A percentile compares a stretch with the other conserved stretches of the same genome.
phyloP scores from a whole-genome alignment of 2,888 invertebrate genomes.

The Campoletis raptor region DNA sequence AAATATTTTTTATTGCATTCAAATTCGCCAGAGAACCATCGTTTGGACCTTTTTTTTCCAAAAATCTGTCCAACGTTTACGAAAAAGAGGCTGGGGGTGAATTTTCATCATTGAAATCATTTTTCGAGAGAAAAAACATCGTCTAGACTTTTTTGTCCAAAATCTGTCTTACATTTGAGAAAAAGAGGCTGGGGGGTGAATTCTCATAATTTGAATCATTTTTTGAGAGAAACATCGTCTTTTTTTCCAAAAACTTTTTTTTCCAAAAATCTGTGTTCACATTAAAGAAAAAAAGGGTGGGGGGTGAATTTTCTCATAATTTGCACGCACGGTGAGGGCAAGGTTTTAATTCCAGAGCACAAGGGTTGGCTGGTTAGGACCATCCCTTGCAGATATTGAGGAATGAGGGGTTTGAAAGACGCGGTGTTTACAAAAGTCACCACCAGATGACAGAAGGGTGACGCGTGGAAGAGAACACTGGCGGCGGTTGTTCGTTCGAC shows the following conservation, averaged over 20 bases:
- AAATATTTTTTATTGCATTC: not conserved
- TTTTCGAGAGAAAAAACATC: no score
- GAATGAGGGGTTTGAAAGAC: not conserved
- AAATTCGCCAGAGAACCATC: not conserved
- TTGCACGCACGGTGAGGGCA: constrained; percentile 57
- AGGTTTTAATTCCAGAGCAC: not conserved
- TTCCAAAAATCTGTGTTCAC: no score
- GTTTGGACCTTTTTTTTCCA: not conserved
- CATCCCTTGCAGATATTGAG: constrained; percentile 8
- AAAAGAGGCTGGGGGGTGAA: constrained; percentile 45
- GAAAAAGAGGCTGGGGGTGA: not conserved
- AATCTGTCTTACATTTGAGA: not conserved
- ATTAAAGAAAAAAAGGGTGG: not conserved
- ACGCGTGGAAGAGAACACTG: constrained; percentile 73
- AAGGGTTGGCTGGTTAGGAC: constrained; percentile 38
- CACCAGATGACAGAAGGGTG: constrained; percentile 82
- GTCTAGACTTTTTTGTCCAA: no score
- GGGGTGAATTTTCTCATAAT: constrained; percentile 68
- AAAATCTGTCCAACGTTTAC: not conserved
- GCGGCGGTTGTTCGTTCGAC: constrained; percentile 55
- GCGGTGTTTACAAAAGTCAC: constrained; percentile 84
- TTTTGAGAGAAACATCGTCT: no score
- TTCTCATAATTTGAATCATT: constrained; percentile 65
- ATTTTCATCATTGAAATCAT: no score
- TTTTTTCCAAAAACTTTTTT: no score